Conservation (phyloP, 2,797 vertebrate species). For the Pagetopsis macropterus region DNA sequence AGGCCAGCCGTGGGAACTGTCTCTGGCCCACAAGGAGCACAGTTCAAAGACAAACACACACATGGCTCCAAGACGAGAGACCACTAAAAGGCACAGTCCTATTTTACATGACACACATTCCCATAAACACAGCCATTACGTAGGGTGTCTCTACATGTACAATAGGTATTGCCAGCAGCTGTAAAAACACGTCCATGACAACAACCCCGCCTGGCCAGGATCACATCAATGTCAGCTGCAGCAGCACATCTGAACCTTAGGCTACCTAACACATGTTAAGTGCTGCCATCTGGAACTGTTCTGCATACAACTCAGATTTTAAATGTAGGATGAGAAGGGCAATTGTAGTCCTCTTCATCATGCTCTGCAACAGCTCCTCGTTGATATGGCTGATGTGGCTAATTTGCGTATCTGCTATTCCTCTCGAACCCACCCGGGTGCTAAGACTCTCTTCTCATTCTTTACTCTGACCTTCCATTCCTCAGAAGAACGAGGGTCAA, state of each 20-base stretch:
- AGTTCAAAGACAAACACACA: constrained; percentile 65
- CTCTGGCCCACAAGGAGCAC: constrained; percentile 23
- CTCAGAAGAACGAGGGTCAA: constrained; percentile 68
- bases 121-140: constrained; percentile 51
- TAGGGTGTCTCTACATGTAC: constrained; percentile 34
- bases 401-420: constrained; percentile 66
- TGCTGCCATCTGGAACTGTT: constrained; percentile 25
- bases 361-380: constrained; percentile 32
- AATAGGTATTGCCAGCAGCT: constrained; percentile 27
- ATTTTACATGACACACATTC: constrained; percentile 76
- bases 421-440: constrained; percentile 32
- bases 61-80: constrained; percentile 73
- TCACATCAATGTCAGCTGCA: neutral
- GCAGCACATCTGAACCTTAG: constrained; percentile 22
- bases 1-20: constrained; percentile 57
- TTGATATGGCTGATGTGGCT: constrained; percentile 48
- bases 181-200: constrained; percentile 47
- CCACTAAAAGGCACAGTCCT: constrained; percentile 63
- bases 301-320: constrained; percentile 25
- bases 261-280: constrained; percentile 14
- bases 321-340: constrained; percentile 23
- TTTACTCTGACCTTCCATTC: constrained; percentile 61
- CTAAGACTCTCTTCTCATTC: constrained; percentile 50
- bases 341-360: constrained; percentile 10
- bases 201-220: constrained; percentile 24